Percentiles rank a stretch among this genome's conserved stretches.
These are phyloP conservation scores for Hyposoter dolosus DNA, from an alignment of 2,888 invertebrate genomes.

Conservation along the genomic window DNA sequence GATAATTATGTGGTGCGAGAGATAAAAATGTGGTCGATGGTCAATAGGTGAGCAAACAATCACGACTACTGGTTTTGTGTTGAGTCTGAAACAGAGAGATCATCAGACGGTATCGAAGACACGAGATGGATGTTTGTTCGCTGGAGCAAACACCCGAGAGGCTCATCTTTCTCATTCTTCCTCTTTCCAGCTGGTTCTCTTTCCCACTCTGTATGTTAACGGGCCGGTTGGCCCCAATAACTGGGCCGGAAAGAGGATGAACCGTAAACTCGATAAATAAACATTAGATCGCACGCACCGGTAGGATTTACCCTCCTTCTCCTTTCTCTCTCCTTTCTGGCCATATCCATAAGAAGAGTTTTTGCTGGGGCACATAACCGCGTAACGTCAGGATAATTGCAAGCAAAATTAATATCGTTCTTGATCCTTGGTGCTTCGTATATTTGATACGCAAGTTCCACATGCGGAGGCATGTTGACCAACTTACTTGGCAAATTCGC, in stretches of 20 bases:
- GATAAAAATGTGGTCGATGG: slow-evolving; percentile 46
- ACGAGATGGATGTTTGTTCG: slow-evolving; percentile 47
- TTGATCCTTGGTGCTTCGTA: slow-evolving; percentile 15
- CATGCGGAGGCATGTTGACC: slow-evolving; percentile 40
- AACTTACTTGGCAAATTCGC: slow-evolving; percentile 55
- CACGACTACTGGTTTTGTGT: slow-evolving; percentile 38
- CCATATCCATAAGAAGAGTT: background rate
- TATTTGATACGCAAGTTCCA: slow-evolving; percentile 33
- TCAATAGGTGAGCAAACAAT: slow-evolving; percentile 32
- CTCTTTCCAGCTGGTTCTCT: background rate
- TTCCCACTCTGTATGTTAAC: slow-evolving; percentile 56
- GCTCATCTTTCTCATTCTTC: slow-evolving; percentile 17
- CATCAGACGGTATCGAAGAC: slow-evolving; percentile 48
- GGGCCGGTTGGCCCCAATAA: slow-evolving; percentile 72
- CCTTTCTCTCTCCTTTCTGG: background rate
- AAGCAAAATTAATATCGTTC: slow-evolving; percentile 38
- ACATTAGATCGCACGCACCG: slow-evolving; percentile 73
- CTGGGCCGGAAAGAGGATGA: slow-evolving; percentile 80
- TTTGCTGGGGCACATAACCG: background rate
- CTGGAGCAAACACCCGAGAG: slow-evolving; percentile 39
- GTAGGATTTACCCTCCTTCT: slow-evolving; percentile 23
- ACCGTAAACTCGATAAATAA: slow-evolving; percentile 81
- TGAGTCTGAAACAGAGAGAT: background rate
- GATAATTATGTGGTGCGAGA: slow-evolving; percentile 24
- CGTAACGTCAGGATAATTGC: slow-evolving; percentile 24